These are phyloP conservation scores for Ernsta delagoae DNA, from an alignment of 2,888 invertebrate genomes.

Conservation along the genomic window DNA sequence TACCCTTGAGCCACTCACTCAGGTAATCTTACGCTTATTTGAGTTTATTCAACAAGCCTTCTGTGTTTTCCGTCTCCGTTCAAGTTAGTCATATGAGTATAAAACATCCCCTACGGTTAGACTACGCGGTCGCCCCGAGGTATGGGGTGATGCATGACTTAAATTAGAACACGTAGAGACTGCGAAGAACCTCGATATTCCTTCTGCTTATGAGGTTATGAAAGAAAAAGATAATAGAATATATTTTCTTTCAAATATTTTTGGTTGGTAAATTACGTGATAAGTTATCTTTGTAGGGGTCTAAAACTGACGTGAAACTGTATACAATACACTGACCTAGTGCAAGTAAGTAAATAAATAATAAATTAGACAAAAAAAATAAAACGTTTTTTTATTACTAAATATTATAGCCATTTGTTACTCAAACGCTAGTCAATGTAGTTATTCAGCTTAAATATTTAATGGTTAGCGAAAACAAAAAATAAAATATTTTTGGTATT, in stretches of 20 bases:
- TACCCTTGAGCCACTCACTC: background rate
- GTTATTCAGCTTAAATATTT: too few relatives aligned
- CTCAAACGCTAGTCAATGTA: too few relatives aligned
- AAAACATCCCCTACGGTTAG: background rate
- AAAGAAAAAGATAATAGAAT: background rate
- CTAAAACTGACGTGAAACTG: too few relatives aligned
- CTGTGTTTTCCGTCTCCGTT: conserved; percentile 4
- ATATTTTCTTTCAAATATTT: background rate
- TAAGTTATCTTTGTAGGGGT: too few relatives aligned
- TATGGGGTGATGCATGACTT: conserved; percentile 7
- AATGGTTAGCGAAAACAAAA: too few relatives aligned
- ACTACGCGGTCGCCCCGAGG: conserved; percentile 2
- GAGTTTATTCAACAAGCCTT: background rate
- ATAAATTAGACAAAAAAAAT: too few relatives aligned
- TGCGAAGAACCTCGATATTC: background rate
- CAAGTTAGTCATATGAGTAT: background rate
- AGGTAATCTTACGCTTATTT: conserved; percentile 1
- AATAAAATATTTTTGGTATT: background rate
- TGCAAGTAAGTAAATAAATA: too few relatives aligned
- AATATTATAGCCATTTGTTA: background rate
- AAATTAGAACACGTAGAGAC: background rate
- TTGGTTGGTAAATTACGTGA: background rate
- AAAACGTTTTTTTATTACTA: too few relatives aligned
- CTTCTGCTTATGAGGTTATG: background rate
- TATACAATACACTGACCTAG: too few relatives aligned